Evolutionary conservation across 1,140 invertebrate species (phyloP), one percentile per base, ranked within the genome.

Genomic region (Magallana ariakensis): DNA sequence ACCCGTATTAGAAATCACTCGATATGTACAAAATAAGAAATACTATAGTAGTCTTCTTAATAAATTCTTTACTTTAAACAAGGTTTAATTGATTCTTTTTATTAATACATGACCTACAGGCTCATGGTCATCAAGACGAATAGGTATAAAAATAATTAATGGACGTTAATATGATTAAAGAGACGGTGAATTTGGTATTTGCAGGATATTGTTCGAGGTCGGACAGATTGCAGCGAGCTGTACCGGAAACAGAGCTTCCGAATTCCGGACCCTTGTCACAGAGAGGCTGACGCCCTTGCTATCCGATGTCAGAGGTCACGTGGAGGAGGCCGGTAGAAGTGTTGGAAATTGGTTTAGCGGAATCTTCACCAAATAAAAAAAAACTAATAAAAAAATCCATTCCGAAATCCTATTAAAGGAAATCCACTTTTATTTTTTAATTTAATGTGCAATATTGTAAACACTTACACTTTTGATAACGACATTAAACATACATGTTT

Each of bases 191-290:
- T 19, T 53, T 55, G 53, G n/a, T 55, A 5, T 82, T 53, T 55
- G 16, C 80, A 82, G 80, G 54, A 19, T 82, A 19, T 53, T 82
- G 19, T 82, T 56, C 8, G 80, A 82, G n/a, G 80, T 82, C 6
- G 8, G 53, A 82, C 80, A 82, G 54, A 55, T 82, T 22, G 54
- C 16, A 6, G 55, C 80, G 10, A 82, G 54, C 46, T 82, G 80
- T 55, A 56, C 80, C 9, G 80, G 80, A n/a, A 22, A 54, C 16
- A n/a, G 16, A n/a, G 54, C 46, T 22, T 55, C 80, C 9, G 80
- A 82, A 54, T 82, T 82, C 16, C 80, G 54, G 80, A 82, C 46
- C 10, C 6, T 82, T 11, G 10, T 54, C 11, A 55, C 46, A 26
- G 54, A 82, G 46, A 55, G 46, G 11, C 15, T 55, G 46, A 75